Base-by-base conservation (phyloP, 2,113 vertebrate species). In the Uria lomvia region DNA sequence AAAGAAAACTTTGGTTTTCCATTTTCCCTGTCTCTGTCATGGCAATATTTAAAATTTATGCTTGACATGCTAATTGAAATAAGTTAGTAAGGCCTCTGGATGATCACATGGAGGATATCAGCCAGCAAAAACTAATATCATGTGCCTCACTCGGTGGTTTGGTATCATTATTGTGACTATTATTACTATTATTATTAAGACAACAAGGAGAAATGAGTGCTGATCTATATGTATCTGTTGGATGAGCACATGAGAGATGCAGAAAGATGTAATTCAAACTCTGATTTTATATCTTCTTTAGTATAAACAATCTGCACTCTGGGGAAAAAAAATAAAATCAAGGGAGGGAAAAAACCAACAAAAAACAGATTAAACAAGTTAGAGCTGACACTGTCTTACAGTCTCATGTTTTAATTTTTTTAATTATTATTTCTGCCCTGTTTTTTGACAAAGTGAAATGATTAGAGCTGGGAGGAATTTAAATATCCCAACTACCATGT, bases 1-100 rank as follows among this genome's bases (percentile, higher is more conserved):
- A 97, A 95, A 87, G 65, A 92, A 93, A 94, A 95, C 65, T 93
- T 93, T 38, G 19, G 8, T 9, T 77, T 88, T 80, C 27, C 30
- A 62, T 96, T 91, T 91, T 63, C 38, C 26, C 7, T 42, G 9
- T 45, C 66, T 82, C 92, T 94, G 67, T 55, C 43, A 83, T 84
- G 71, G 81, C 74, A 63, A 79, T 85, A 89, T 95, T 96, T 90
- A 94, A 36, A 73, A 94, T 91, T 97, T 97, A 85, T 97, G 79
- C 92, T 85, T 97, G 96, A 97, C 88, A 62, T 88, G 22, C 40
- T 97, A 97, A 98, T 93, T 92, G 73, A 97, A 98, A 95, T 94
- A 96, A 96, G 56, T 88, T 94, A 94, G 55, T 88, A 94, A 94
- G 32, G 30, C 59, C 78, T 96, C 88, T 94, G 75, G 86, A 89